Conservation (phyloP, 2,113 vertebrate genomes). For the Actenoides lindsayi region DNA sequence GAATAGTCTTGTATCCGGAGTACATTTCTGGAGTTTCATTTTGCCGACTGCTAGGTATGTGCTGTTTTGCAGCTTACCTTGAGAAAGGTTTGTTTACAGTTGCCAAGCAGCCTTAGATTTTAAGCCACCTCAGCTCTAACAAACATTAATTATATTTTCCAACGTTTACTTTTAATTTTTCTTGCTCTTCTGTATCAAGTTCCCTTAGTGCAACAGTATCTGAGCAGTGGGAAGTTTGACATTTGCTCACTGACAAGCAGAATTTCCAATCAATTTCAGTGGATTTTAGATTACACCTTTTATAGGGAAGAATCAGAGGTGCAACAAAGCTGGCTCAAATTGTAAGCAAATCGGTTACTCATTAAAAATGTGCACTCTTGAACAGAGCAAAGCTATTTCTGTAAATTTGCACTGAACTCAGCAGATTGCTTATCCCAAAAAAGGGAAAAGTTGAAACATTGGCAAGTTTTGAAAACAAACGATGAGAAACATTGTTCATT, state of each 20-base stretch:
- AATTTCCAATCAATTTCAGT: not conserved
- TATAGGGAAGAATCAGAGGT: not conserved
- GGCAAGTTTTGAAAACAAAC: not conserved
- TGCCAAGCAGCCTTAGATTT: not conserved
- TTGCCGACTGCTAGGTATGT: not conserved
- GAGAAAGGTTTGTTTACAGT: constrained; percentile 4
- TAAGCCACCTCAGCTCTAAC: not conserved
- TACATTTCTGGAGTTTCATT: not conserved
- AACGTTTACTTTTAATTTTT: constrained; percentile 27
- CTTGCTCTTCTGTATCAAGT: not conserved
- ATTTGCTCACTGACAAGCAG: not conserved
- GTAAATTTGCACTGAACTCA: not conserved
- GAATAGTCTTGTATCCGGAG: not conserved
- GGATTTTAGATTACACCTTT: not conserved
- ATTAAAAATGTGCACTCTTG: not conserved
- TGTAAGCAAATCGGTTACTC: not conserved
- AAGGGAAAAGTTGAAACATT: not conserved
- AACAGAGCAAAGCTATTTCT: not conserved
- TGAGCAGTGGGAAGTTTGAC: not conserved
- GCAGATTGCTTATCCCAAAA: not conserved
- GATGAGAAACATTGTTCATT: not conserved
- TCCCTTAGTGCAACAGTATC: not conserved
- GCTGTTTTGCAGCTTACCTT: not conserved
- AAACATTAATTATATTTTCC: constrained; percentile 32
- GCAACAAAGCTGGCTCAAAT: not conserved